phyloP scores from a whole-genome alignment of 2,113 vertebrate species.

The Nansenia antarctica region DNA sequence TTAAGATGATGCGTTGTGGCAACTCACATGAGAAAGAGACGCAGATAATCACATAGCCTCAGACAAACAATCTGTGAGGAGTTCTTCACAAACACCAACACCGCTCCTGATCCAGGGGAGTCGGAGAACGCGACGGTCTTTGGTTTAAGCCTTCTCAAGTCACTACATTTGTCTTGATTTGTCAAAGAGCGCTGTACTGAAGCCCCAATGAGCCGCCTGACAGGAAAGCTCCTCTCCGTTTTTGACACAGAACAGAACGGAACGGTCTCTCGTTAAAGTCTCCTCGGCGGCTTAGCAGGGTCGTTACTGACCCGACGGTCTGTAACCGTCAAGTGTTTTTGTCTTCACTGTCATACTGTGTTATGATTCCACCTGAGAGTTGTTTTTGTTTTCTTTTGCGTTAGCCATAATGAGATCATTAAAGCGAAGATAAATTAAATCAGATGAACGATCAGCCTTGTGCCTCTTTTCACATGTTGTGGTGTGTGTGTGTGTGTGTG shows the following conservation, averaged over 20 bases:
- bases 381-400: neutral
- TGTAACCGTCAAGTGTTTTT: neutral
- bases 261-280: too few relatives aligned
- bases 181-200: neutral
- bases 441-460: slow-evolving; percentile 13
- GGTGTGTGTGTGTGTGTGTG: neutral
- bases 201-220: neutral
- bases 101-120: neutral
- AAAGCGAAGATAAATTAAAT: slow-evolving; percentile 20
- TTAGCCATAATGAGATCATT: slow-evolving; percentile 13
- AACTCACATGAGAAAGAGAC: slow-evolving; percentile 61
- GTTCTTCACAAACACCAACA: neutral
- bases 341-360: slow-evolving; percentile 13
- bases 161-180: neutral
- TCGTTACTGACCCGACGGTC: slow-evolving; percentile 18
- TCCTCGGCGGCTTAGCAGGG: neutral
- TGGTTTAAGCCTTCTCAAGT: too few relatives aligned
- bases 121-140: neutral
- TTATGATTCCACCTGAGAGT: neutral
- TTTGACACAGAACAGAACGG: too few relatives aligned
- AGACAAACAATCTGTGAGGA: slow-evolving; percentile 53
- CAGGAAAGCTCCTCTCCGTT: neutral
- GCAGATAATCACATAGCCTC: slow-evolving; percentile 52
- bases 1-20: slow-evolving; percentile 67
- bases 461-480: neutral